Conservation (phyloP, 2,113 vertebrate genomes). For the Mesoclemmys tuberculata region DNA sequence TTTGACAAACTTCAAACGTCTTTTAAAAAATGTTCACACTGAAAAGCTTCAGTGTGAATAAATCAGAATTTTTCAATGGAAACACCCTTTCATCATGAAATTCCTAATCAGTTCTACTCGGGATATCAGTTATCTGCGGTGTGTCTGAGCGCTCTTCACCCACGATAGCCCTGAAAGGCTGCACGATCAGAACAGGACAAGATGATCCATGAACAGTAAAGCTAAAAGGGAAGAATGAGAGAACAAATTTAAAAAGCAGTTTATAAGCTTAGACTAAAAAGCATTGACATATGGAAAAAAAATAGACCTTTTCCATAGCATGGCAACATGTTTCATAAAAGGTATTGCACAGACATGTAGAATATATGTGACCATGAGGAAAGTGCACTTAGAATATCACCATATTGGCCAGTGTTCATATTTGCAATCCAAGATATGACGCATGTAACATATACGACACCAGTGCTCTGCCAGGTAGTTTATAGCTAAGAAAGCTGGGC, state of each 20-base stretch:
- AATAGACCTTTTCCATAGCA: slow-evolving; percentile 30
- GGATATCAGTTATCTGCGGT: neutral
- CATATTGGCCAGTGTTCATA: neutral
- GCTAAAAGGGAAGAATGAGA: slow-evolving; percentile 36
- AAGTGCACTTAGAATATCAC: neutral
- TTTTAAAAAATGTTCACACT: neutral
- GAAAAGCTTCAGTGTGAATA: neutral
- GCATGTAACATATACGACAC: neutral
- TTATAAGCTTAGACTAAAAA: slow-evolving; percentile 17
- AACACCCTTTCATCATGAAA: neutral
- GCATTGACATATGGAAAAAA: slow-evolving; percentile 57
- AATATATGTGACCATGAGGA: neutral
- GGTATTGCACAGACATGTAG: neutral
- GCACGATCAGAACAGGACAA: neutral
- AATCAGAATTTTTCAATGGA: neutral
- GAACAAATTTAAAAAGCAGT: slow-evolving; percentile 44
- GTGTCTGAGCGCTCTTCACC: neutral
- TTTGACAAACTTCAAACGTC: neutral
- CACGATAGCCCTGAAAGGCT: neutral
- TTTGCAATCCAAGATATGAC: neutral
- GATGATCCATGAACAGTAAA: slow-evolving; percentile 1
- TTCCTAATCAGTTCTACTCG: neutral
- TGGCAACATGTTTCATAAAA: neutral
- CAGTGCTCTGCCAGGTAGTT: neutral
- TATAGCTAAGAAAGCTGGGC: neutral